A percentile compares a stretch with the other conserved stretches of the same genome.
Conservation (phyloP, 2,888 invertebrate species). For the Netelia melanura region DNA sequence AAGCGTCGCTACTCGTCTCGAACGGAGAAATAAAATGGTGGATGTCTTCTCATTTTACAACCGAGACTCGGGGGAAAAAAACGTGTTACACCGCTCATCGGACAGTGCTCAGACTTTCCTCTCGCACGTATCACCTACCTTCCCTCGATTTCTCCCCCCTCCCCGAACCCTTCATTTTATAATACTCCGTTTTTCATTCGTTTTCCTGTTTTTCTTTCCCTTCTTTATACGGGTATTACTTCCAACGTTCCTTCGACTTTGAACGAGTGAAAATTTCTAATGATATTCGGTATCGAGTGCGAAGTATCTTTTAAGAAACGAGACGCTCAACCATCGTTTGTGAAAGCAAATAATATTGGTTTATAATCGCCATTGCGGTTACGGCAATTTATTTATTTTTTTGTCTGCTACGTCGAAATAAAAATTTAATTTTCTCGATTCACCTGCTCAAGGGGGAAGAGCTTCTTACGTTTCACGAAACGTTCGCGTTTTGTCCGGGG, state of each 20-base stretch:
- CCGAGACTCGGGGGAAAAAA: slow-evolving; percentile 23
- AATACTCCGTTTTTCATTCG: slow-evolving; percentile 22
- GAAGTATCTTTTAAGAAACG: too few relatives aligned
- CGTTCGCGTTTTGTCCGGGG: neutral
- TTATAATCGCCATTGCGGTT: too few relatives aligned
- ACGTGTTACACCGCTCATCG: neutral
- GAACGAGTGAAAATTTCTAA: neutral
- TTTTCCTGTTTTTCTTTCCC: neutral
- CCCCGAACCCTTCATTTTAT: slow-evolving; percentile 13
- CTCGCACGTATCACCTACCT: slow-evolving; percentile 13
- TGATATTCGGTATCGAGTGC: too few relatives aligned
- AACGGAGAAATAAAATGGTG: slow-evolving; percentile 49
- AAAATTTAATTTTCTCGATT: too few relatives aligned
- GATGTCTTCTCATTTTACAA: slow-evolving; percentile 30
- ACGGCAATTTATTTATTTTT: too few relatives aligned
- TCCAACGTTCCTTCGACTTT: slow-evolving; percentile 27
- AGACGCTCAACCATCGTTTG: too few relatives aligned
- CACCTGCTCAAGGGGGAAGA: too few relatives aligned
- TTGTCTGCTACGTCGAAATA: too few relatives aligned
- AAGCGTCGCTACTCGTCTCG: slow-evolving; percentile 31
- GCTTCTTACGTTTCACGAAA: slow-evolving; percentile 31
- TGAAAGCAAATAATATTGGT: too few relatives aligned
- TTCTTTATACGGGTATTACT: too few relatives aligned
- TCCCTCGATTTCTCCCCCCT: neutral
- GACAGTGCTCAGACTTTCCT: slow-evolving; percentile 17